Conservation (phyloP, 2,113 vertebrate genomes). For the Phalacrocorax aristotelis region DNA sequence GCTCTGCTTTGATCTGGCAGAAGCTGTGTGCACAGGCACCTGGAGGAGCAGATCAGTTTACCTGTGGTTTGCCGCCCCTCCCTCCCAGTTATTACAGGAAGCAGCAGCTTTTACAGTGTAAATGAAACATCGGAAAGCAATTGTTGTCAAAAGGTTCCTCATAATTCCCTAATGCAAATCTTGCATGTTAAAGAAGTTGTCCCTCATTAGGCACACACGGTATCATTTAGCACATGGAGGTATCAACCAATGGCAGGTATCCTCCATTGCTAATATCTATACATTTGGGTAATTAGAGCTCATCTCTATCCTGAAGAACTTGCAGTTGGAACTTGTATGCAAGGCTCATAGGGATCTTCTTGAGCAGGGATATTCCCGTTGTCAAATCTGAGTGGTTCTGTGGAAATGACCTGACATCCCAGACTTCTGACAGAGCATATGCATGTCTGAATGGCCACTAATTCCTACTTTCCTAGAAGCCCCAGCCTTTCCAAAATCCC, state of each 20-base stretch:
- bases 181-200: background rate
- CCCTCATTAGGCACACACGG: fast-evolving
- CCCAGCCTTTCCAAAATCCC: background rate
- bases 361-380: background rate
- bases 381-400: background rate
- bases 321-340: background rate
- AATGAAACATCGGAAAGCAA: background rate
- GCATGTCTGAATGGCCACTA: background rate
- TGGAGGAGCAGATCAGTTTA: background rate
- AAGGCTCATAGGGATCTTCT: background rate
- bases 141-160: background rate
- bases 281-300: background rate
- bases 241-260: background rate
- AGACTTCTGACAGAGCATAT: background rate
- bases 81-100: background rate
- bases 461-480: background rate
- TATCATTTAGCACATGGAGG: background rate
- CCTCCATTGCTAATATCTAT: no score
- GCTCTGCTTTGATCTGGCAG: background rate
- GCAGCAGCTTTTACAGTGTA: background rate
- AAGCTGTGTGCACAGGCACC: background rate
- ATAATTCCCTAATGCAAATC: background rate
- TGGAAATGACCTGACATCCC: background rate
- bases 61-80: background rate
- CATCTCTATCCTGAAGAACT: background rate